These are phyloP conservation scores for Pardalotus punctatus DNA, from an alignment of 2,113 vertebrate species.

Conservation along the genomic window DNA sequence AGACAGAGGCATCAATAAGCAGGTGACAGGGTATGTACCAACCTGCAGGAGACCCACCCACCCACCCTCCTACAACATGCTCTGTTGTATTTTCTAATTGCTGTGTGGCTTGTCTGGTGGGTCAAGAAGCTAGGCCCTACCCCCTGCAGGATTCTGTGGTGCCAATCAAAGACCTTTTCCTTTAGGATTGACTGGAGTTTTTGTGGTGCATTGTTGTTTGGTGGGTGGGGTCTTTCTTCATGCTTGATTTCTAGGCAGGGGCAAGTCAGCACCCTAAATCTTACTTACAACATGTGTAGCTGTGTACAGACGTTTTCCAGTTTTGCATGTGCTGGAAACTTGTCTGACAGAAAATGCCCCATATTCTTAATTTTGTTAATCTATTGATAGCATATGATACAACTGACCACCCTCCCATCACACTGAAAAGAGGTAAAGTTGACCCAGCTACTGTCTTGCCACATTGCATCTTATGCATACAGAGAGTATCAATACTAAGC, in stretches of 20 bases:
- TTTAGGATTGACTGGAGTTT: not conserved
- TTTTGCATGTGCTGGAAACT: not conserved
- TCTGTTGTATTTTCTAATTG: not conserved
- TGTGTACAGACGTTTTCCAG: not conserved
- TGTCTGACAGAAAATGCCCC: not conserved
- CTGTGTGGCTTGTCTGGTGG: accelerated
- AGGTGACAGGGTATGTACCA: not conserved
- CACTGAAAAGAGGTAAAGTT: not conserved
- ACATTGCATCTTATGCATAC: not conserved
- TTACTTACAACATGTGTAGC: not conserved
- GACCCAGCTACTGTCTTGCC: not conserved
- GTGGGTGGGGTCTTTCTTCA: not conserved
- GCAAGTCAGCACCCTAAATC: not conserved
- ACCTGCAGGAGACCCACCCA: not conserved
- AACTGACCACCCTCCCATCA: not conserved
- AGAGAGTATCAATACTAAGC: not conserved
- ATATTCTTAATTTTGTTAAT: not conserved
- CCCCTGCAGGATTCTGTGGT: not conserved
- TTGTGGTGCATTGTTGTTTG: not conserved
- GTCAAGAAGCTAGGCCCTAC: not conserved
- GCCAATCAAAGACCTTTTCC: not conserved
- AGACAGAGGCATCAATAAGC: not conserved
- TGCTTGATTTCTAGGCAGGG: not conserved
- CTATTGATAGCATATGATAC: not conserved
- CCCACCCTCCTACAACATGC: not conserved